Percentiles rank a stretch among this genome's conserved stretches.
Evolutionary conservation across 2,888 invertebrate genomes (phyloP).

Genomic region (Amorpha juglandis): DNA sequence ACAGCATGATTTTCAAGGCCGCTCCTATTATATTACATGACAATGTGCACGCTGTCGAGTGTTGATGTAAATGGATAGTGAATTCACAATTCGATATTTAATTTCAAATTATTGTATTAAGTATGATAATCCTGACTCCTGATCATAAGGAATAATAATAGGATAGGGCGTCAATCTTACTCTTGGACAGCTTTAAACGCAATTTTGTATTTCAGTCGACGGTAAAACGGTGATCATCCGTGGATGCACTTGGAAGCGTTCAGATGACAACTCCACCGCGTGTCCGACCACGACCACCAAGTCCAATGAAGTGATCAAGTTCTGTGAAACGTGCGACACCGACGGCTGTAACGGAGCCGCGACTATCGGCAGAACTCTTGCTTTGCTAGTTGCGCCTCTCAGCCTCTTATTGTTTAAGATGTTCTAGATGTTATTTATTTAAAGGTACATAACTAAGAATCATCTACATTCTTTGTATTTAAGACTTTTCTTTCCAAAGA

Average conservation of each 20-base stretch:
- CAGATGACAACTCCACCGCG: conserved; percentile 77
- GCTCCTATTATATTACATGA: conserved; percentile 21
- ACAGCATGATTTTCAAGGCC: conserved; percentile 45
- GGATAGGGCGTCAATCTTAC: background rate
- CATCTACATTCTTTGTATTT: background rate
- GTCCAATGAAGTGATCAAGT: conserved; percentile 80
- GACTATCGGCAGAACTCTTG: conserved; percentile 70
- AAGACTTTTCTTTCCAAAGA: no score
- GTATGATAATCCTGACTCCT: no score
- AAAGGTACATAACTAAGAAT: background rate
- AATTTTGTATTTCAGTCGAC: conserved; percentile 73
- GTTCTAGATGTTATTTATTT: background rate
- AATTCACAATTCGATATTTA: background rate
- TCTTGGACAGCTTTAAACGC: background rate
- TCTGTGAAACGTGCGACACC: conserved; percentile 87
- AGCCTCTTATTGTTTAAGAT: conserved; percentile 72
- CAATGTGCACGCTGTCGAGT: background rate
- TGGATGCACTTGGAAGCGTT: conserved; percentile 85
- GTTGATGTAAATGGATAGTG: background rate
- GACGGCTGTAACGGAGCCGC: conserved; percentile 87
- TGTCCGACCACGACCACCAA: conserved; percentile 79
- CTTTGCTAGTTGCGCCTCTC: conserved; percentile 71
- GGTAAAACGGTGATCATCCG: conserved; percentile 80
- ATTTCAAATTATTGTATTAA: no score
- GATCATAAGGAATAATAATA: no score